phyloP scores from a whole-genome alignment of 2,113 vertebrate genomes.

The Campylomormyrus tamandua region DNA sequence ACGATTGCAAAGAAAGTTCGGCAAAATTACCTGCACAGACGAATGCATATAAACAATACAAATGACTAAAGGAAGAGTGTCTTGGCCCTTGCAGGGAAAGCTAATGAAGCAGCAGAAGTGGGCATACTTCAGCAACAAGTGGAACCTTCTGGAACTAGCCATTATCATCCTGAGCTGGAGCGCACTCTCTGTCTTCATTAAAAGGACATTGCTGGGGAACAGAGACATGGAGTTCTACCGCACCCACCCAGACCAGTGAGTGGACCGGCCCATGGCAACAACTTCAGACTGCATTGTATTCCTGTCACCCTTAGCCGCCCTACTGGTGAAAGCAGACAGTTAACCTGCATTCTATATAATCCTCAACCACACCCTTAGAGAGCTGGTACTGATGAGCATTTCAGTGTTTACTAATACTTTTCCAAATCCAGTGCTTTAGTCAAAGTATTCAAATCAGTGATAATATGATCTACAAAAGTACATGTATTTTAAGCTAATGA shows the following conservation, averaged over 20 bases:
- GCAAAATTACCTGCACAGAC: not conserved
- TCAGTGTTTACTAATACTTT: not conserved
- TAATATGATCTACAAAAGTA: not conserved
- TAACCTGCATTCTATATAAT: not conserved
- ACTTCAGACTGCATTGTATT: not conserved
- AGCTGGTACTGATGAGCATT: not conserved
- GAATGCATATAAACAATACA: not conserved
- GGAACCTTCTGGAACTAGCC: constrained; percentile 77
- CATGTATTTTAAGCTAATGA: not conserved
- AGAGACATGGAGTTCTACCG: constrained; percentile 73
- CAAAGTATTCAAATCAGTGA: not conserved
- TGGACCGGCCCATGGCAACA: not conserved
- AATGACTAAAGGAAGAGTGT: not conserved
- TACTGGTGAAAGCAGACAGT: not conserved
- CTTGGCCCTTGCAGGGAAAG: constrained; percentile 63
- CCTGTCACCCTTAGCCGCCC: not conserved
- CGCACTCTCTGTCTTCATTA: constrained; percentile 76
- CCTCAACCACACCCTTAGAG: not conserved
- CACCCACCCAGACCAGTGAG: constrained; percentile 72
- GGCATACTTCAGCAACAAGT: constrained; percentile 79
- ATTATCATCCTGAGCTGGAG: constrained; percentile 88
- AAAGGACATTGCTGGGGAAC: constrained; percentile 70
- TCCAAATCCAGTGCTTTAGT: not conserved
- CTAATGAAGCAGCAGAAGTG: constrained; percentile 70
- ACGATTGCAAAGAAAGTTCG: not conserved